Conservation (phyloP, 2,888 invertebrate species). For the Acronicta psi region DNA sequence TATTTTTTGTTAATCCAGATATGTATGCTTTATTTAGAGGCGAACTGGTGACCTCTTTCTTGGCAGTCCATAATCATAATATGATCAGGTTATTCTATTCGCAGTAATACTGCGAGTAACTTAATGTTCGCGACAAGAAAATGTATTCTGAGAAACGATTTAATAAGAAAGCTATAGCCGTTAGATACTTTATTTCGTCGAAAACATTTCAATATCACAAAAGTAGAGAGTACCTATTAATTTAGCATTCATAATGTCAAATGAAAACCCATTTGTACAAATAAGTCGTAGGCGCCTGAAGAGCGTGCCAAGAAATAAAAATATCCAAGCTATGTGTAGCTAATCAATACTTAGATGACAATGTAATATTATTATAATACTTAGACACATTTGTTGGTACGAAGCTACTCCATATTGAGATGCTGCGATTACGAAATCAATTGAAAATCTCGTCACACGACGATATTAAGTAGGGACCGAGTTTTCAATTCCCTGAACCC, state of each 20-base stretch:
- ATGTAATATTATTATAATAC: too few relatives aligned
- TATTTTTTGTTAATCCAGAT: too few relatives aligned
- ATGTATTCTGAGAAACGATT: neutral
- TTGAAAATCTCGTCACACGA: slow-evolving; percentile 11
- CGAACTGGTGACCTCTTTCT: too few relatives aligned
- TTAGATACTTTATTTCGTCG: neutral
- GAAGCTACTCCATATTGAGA: neutral
- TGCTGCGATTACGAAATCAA: neutral
- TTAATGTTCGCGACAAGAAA: too few relatives aligned
- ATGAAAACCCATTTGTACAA: slow-evolving; percentile 18
- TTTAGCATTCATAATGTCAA: slow-evolving; percentile 24
- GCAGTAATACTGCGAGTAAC: too few relatives aligned
- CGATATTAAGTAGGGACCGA: slow-evolving; percentile 2
- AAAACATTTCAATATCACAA: slow-evolving; percentile 3
- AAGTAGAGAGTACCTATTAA: slow-evolving; percentile 16
- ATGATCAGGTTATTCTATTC: too few relatives aligned
- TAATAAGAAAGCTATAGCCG: neutral
- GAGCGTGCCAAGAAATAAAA: slow-evolving; percentile 16
- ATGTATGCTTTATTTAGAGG: too few relatives aligned
- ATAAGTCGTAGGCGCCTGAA: slow-evolving; percentile 4
- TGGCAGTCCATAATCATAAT: too few relatives aligned
- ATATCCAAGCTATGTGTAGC: neutral
- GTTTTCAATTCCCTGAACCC: slow-evolving; percentile 2
- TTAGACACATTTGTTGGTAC: neutral
- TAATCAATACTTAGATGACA: slow-evolving; percentile 9